These are phyloP conservation scores for Gastrophryne carolinensis DNA, from an alignment of 2,797 vertebrate species.

Conservation along the genomic window DNA sequence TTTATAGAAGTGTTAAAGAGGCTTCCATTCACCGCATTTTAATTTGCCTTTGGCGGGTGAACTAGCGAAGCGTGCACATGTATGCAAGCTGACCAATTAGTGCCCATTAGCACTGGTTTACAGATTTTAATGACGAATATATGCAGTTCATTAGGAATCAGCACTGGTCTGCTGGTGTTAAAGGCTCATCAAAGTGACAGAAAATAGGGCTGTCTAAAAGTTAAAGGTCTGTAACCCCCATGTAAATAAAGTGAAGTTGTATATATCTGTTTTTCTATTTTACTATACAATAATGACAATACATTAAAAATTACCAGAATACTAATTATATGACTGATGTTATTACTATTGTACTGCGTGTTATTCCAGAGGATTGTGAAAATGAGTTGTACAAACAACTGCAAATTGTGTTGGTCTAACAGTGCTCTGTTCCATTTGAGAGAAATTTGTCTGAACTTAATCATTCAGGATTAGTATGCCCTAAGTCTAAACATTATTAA, in stretches of 20 bases:
- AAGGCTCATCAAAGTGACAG: constrained; percentile 26
- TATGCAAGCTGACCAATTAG: constrained; percentile 63
- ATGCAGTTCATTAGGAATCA: constrained; percentile 57
- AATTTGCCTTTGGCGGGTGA: constrained; percentile 54
- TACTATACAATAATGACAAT: too few relatives aligned
- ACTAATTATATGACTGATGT: not conserved
- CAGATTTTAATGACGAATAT: constrained; percentile 64
- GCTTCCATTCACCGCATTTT: constrained; percentile 55
- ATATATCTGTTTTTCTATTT: too few relatives aligned
- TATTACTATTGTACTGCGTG: not conserved
- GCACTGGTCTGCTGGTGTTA: constrained; percentile 57
- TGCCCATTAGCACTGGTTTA: constrained; percentile 59
- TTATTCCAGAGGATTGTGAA: not conserved
- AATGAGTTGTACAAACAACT: not conserved
- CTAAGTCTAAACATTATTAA: too few relatives aligned
- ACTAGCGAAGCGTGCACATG: constrained; percentile 53
- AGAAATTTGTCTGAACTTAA: too few relatives aligned
- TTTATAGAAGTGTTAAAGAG: not conserved
- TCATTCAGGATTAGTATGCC: too few relatives aligned
- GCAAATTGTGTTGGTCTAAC: not conserved
- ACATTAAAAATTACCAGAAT: not conserved
- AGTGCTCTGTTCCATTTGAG: too few relatives aligned
- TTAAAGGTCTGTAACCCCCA: constrained; percentile 4
- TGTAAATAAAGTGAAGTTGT: too few relatives aligned
- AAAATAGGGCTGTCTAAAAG: constrained; percentile 15